Percentiles rank a stretch among this genome's conserved stretches.
phyloP scores from a whole-genome alignment of 1,140 invertebrate species.

The Dolichoris vasculosae region DNA sequence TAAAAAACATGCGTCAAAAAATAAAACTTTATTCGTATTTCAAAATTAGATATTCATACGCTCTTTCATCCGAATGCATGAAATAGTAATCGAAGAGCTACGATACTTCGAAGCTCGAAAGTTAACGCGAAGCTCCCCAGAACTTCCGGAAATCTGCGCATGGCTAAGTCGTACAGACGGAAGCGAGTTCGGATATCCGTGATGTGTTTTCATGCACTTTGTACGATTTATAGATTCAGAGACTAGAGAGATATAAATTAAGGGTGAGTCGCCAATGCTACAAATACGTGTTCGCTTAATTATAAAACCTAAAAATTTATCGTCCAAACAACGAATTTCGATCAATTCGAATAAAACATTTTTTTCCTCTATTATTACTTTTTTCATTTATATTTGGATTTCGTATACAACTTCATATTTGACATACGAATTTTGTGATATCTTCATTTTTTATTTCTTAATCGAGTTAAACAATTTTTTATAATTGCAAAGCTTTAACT shows the following conservation, averaged over 20 bases:
- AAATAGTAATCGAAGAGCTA: background rate
- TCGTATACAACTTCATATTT: no score
- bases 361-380: background rate
- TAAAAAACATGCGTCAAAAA: background rate
- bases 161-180: background rate
- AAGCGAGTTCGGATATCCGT: background rate
- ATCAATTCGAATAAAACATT: background rate
- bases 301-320: conserved; percentile 73
- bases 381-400: background rate
- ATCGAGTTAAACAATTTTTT: no score
- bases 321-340: background rate
- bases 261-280: conserved; percentile 50
- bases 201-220: background rate
- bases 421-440: no score
- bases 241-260: conserved; percentile 63
- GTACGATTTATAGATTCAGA: background rate
- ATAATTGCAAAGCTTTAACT: no score
- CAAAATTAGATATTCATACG: conserved; percentile 1
- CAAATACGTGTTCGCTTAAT: conserved; percentile 63
- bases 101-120: background rate
- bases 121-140: background rate
- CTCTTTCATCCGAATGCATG: background rate
- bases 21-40: background rate
- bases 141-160: background rate
- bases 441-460: no score